Percentiles rank a stretch among this genome's conserved stretches.
These are phyloP conservation scores for Setophaga coronata DNA, from an alignment of 2,113 vertebrate species.

Conservation along the genomic window DNA sequence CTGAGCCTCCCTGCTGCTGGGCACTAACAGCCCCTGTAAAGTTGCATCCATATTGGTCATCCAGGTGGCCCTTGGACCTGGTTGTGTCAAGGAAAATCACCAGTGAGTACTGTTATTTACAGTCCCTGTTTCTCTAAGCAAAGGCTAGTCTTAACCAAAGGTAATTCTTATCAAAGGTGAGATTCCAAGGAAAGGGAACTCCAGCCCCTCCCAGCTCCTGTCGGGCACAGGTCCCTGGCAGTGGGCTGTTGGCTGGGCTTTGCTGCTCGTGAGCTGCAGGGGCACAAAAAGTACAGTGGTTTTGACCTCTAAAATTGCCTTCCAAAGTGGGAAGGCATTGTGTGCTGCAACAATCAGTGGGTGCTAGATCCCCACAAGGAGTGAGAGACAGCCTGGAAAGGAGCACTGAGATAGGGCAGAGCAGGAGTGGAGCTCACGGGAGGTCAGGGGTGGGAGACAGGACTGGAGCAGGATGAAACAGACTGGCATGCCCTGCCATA, in stretches of 20 bases:
- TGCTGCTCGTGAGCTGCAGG: not conserved
- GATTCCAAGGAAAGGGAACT: not conserved
- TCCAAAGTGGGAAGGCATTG: not conserved
- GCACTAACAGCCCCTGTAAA: not conserved
- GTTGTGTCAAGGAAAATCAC: not conserved
- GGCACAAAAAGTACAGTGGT: rapidly evolving
- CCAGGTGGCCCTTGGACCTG: not conserved
- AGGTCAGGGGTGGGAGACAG: too few relatives aligned
- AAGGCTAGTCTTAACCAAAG: not conserved
- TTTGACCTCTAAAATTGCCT: not conserved
- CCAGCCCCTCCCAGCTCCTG: not conserved
- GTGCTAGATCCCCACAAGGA: not conserved
- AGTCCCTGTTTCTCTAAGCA: not conserved
- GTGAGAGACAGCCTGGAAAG: not conserved
- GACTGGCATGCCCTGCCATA: not conserved
- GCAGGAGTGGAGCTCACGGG: not conserved
- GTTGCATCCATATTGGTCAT: not conserved
- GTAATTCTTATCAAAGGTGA: not conserved
- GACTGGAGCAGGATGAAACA: not conserved
- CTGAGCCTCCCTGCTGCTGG: not conserved
- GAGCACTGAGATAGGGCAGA: rapidly evolving
- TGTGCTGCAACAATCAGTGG: not conserved
- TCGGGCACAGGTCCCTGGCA: not conserved
- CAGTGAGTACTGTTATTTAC: not conserved
- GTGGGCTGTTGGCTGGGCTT: rapidly evolving